Base-by-base conservation (phyloP, 1,140 invertebrate species). In the Pogonomyrmex californicus region DNA sequence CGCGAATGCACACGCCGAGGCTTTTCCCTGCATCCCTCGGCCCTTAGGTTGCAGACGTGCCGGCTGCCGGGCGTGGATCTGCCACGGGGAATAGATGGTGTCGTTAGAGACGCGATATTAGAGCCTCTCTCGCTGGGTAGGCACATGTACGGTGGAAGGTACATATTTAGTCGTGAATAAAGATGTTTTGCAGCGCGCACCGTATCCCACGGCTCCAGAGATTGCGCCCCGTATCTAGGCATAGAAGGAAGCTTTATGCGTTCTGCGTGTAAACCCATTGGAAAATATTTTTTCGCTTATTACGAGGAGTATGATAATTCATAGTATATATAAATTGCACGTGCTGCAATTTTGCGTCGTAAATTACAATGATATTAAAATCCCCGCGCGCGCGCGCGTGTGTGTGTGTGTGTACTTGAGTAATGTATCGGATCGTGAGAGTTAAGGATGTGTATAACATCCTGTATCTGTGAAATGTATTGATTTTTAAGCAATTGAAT, bases 81-180 rank as follows among this genome's bases (percentile, higher is more conserved):
- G 68, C 79, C 68, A 75, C 30, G n/a, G 10, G 41, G 54, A 83
- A 83, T 83, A 30, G 79, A 83, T 83, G 70, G 66, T 83, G 68
- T 83, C 68, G 54, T 83, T 83, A 83, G 56, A 58, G 79, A 75
- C 68, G 54, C 68, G 68, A 83, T 83, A 83, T 83, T 75, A 58
- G 79, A 75, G 54, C 56, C 68, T 73, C 68, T 23, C 23, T 44
- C n/a, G n/a, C 65, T 23, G 65, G 23, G 65, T 68, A 68, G 79
- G 68, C 38, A 83, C 23, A 60, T 54, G 12, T 60, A 60, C 66
- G 54, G 68, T 54, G 66, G 47, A 71, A 51, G 56, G 66, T 82
- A 82, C 51, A 58, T 82, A 82, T 82, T 56, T 36, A 82, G 66
- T 47, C 17, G 17, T 44, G 68, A 83, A 83, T 83, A 83, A 83